Evolutionary conservation across 2,113 vertebrate genomes (phyloP), one percentile per base, ranked within the genome.

Genomic region (Daubentonia madagascariensis): DNA sequence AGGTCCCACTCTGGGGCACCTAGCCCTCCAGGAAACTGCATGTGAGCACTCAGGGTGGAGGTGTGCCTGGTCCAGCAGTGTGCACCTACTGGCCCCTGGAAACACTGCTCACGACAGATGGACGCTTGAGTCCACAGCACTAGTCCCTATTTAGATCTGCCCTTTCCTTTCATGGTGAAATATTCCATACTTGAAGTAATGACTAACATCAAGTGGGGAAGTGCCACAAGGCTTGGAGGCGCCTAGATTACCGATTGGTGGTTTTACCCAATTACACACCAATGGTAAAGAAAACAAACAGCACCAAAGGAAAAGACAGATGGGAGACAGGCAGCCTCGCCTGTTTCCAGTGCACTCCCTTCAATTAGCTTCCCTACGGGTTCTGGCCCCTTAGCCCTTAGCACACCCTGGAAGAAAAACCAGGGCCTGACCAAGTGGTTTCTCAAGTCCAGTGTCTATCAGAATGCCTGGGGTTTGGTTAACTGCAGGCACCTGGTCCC

Each of bases 291-390:
- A 61, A 35, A 20, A n/a, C 23, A 14, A 14, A 5, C 1, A 28
- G 28, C 61, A 63, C 23, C 54, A 7, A 18, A 6, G 10, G 23
- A 68, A 35, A 48, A 45, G 30, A 54, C 0, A 22, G 45, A 2
- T 14, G 4, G 6, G 43, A 25, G 40, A 0, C 0, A 0, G 8
- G 23, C 4, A 0, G 6, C 23, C 0, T 17, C 11, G 22, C 35
- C 12, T 9, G 1, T 8, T 40, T n/a, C 25, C 23, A 0, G 50
- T 8, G 22, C 37, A 16, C 6, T 0, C 70, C 61, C 20, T 43
- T 32, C 5, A 16, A 6, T 50, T 2, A 9, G 75, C 17, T 86
- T 68, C 78, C 12, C 2, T n/a, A 20, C 23, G 48, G 68, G 37
- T 45, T 80, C 50, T 59, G 28, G 10, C 32, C 25, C 37, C 6